A percentile compares a stretch with the other conserved stretches of the same genome.
Conservation (phyloP, 2,113 vertebrate genomes). For the Chaenogobius annularis region DNA sequence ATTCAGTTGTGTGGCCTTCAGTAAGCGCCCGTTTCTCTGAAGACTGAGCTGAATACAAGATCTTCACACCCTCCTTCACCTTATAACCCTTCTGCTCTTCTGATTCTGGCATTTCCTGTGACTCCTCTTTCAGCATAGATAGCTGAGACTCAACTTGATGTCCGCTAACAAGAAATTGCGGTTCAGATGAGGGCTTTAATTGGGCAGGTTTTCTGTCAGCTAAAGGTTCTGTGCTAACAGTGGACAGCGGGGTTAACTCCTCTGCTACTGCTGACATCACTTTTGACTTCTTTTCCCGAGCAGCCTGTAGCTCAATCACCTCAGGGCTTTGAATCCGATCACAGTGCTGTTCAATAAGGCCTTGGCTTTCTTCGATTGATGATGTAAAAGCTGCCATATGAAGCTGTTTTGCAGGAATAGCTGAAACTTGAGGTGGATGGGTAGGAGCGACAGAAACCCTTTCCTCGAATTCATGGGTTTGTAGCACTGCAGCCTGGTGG, state of each 20-base stretch:
- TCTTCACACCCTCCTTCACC: conserved; percentile 77
- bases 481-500: conserved; percentile 76
- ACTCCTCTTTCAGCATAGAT: conserved; percentile 75
- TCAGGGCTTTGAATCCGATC: conserved; percentile 76
- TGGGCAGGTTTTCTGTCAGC: conserved; percentile 41
- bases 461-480: conserved; percentile 75
- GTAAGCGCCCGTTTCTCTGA: conserved; percentile 66
- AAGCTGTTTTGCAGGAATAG: conserved; percentile 68
- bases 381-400: conserved; percentile 73
- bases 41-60: conserved; percentile 75
- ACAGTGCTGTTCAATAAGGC: conserved; percentile 78
- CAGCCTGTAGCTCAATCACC: conserved; percentile 57
- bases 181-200: conserved; percentile 60
- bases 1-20: conserved; percentile 68
- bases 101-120: conserved; percentile 58
- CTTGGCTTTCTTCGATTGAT: conserved; percentile 75
- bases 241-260: conserved; percentile 69
- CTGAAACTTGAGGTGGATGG: conserved; percentile 54
- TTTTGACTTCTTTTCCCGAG: conserved; percentile 60
- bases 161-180: conserved; percentile 71
- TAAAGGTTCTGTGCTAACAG: conserved; percentile 63
- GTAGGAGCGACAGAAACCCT: conserved; percentile 60
- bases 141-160: conserved; percentile 73
- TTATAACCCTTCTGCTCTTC: conserved; percentile 71
- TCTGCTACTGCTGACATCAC: conserved; percentile 74